phyloP scores from a whole-genome alignment of 2,888 invertebrate species.

The Catocala fraxini region DNA sequence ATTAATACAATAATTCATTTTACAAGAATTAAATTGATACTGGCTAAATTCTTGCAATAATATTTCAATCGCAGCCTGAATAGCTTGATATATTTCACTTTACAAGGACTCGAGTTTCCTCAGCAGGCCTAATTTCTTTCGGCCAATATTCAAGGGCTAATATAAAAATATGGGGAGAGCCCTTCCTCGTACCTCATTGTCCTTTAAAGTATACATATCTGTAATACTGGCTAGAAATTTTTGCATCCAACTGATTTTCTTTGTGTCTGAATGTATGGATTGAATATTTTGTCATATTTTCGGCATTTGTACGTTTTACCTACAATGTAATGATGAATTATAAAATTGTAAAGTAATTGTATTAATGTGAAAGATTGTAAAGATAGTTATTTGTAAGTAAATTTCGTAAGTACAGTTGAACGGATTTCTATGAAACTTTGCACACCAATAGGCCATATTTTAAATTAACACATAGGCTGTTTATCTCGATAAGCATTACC shows the following conservation, averaged over 20 bases:
- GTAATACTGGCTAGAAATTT: slow-evolving; percentile 45
- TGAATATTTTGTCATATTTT: not conserved
- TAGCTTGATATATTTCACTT: slow-evolving; percentile 61
- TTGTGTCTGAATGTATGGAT: not conserved
- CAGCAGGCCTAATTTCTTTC: slow-evolving; percentile 59
- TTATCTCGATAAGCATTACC: too few species aligned
- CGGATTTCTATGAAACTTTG: too few species aligned
- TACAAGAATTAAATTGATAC: not conserved
- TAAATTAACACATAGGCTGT: too few species aligned
- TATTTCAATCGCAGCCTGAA: slow-evolving; percentile 59
- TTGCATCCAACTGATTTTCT: slow-evolving; percentile 24
- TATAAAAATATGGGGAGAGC: slow-evolving; percentile 66
- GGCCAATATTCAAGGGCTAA: slow-evolving; percentile 69
- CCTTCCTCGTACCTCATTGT: slow-evolving; percentile 53
- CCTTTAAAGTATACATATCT: slow-evolving; percentile 48
- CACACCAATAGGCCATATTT: too few species aligned
- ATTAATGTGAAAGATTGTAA: too few species aligned
- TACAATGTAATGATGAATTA: too few species aligned
- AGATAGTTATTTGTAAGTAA: too few species aligned
- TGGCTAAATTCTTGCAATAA: slow-evolving; percentile 3
- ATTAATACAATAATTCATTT: too few species aligned
- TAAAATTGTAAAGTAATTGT: too few species aligned
- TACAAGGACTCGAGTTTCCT: slow-evolving; percentile 54
- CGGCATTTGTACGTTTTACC: too few species aligned
- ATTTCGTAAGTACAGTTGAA: too few species aligned